Evolutionary conservation across 2,888 invertebrate genomes (phyloP).

Genomic region (Pterostichus niger): DNA sequence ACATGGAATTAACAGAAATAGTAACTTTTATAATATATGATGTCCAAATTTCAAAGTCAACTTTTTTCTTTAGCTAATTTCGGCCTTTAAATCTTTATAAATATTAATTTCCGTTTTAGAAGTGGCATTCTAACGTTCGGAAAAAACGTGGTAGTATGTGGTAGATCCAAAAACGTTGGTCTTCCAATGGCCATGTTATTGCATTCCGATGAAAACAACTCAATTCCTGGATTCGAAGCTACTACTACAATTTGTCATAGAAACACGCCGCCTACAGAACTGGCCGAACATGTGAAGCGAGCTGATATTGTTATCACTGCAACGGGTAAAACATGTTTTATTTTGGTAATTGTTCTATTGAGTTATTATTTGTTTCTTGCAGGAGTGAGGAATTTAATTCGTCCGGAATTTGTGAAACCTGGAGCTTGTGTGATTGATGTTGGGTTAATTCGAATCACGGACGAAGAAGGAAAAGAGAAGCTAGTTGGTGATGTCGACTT

Average conservation of each 20-base stretch:
- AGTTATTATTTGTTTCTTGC: constrained; percentile 68
- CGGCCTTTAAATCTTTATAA: no score
- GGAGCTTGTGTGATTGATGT: constrained; percentile 95
- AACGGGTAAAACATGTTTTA: constrained; percentile 78
- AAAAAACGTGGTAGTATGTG: constrained; percentile 92
- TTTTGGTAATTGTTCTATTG: no score
- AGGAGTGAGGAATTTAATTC: constrained; percentile 88
- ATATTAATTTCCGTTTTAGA: constrained; percentile 71
- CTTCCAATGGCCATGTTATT: constrained; percentile 93
- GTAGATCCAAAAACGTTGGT: constrained; percentile 95
- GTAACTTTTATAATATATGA: no score
- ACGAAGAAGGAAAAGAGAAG: constrained; percentile 83
- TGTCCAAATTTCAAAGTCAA: background rate
- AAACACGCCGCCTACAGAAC: constrained; percentile 88
- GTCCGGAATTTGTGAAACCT: constrained; percentile 91
- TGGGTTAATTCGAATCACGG: constrained; percentile 87
- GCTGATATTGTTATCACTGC: constrained; percentile 90
- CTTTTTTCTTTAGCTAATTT: background rate
- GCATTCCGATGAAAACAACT: constrained; percentile 88
- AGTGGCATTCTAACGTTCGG: constrained; percentile 88
- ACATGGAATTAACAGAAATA: no score
- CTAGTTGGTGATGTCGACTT: constrained; percentile 95
- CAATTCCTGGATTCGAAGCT: constrained; percentile 87
- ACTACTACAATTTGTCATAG: constrained; percentile 95
- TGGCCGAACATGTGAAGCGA: constrained; percentile 83